Evolutionary conservation across 2,888 invertebrate species (phyloP), one percentile per base, ranked within the genome.

Genomic region (Caenorhabditis sp.): DNA sequence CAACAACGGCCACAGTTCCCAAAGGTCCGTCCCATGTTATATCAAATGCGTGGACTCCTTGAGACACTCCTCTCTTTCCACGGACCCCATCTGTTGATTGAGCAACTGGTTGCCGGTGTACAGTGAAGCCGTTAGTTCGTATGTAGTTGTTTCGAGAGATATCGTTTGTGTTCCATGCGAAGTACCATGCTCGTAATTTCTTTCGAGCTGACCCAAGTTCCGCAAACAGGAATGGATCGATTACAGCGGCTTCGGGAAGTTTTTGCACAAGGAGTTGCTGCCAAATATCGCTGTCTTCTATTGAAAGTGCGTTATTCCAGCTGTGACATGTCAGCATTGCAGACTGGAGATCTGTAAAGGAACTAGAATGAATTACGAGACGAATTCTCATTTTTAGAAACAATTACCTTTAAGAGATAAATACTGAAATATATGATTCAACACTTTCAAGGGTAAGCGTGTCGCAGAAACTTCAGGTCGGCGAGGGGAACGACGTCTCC

Each of bases 161-260:
- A 93, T 99, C 98, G 93, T 96, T 95, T 12, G 97, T 96, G 93
- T 97, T 98, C 98, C 98, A 99, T 0, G 98, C 96, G 93, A 97
- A 96, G 92, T 95, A 95, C 93, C 95, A 97, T 16, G 98, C 97
- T 84, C 96, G 94, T 86, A 98, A 94, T 94, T 98, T 98, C 28
- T 96, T 95, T 94, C 97, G 98, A 92, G 96, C 97, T 6, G 96
- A 96, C 76, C 95, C 95, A 88, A 96, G 95, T 86, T 96, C 96
- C 59, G 95, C 95, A 73, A 98, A 94, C 90, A 98, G 94, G 93
- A 97, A 97, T 8, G 97, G 96, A 93, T 96, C 96, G 86, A 85
- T 59, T 28, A 97, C 94, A 6, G 95, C 95, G 91, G 95, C 96
- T 93, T 96, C 96, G 0, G 97, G 95, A 88, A 99, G 94, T 93